A percentile compares a stretch with the other conserved stretches of the same genome.
These are phyloP conservation scores for Chironomus riparius DNA, from an alignment of 2,888 invertebrate species.

Conservation along the genomic window DNA sequence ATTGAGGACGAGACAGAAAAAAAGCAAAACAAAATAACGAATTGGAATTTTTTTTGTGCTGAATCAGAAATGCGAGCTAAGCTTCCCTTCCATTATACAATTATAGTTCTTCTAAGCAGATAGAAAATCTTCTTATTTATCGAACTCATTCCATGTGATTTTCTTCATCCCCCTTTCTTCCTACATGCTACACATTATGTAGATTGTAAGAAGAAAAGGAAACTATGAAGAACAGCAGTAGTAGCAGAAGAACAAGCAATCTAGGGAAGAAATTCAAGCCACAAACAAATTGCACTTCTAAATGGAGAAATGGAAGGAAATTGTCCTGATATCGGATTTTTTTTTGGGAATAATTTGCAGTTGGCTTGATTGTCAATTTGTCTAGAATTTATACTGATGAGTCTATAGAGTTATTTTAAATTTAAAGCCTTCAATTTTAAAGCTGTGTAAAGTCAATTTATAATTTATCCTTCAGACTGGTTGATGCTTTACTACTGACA, in stretches of 20 bases:
- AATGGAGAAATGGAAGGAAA: neutral
- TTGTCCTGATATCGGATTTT: too few relatives aligned
- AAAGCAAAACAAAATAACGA: neutral
- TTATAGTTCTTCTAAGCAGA: neutral
- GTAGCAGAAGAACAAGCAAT: neutral
- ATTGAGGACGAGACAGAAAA: neutral
- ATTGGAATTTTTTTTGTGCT: neutral
- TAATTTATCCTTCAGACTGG: too few relatives aligned
- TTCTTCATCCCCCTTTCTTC: neutral
- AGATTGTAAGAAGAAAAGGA: neutral
- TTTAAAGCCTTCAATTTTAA: too few relatives aligned
- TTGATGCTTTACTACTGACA: too few relatives aligned
- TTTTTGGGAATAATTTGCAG: too few relatives aligned
- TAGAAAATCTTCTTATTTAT: constrained; percentile 1
- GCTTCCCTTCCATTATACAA: neutral
- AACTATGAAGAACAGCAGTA: neutral
- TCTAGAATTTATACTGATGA: too few relatives aligned
- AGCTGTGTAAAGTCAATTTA: too few relatives aligned
- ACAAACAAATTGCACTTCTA: constrained; percentile 9
- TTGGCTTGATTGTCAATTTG: too few relatives aligned
- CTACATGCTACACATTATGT: neutral
- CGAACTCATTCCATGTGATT: neutral
- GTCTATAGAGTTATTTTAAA: too few relatives aligned
- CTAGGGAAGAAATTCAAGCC: neutral
- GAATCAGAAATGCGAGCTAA: neutral